A percentile compares a stretch with the other conserved stretches of the same genome.
Conservation (phyloP, 2,113 vertebrate genomes). For the Eudyptes chrysolophus region DNA sequence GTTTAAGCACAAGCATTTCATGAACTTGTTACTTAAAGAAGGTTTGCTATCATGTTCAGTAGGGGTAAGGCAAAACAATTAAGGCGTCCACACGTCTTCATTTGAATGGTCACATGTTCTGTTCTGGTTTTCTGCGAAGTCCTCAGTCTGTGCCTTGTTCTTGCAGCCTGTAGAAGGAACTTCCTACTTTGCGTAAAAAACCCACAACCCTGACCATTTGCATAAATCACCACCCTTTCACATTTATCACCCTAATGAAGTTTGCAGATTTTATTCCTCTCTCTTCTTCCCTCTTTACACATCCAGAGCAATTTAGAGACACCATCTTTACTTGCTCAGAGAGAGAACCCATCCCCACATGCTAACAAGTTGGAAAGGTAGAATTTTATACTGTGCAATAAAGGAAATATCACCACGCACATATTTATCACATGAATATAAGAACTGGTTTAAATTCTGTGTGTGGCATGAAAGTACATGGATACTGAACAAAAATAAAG, state of each 20-base stretch:
- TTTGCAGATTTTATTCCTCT: background rate
- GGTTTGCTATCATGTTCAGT: background rate
- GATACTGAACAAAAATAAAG: background rate
- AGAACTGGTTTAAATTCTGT: background rate
- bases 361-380: background rate
- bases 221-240: background rate
- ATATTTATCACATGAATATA: background rate
- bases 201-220: background rate
- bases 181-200: background rate
- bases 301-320: background rate
- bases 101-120: background rate
- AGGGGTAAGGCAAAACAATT: background rate
- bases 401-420: background rate
- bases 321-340: background rate
- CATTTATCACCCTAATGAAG: background rate
- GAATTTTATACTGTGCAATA: background rate
- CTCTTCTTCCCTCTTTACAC: background rate
- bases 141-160: background rate
- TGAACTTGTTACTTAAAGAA: background rate
- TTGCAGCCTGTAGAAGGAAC: background rate
- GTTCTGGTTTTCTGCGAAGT: background rate
- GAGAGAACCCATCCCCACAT: background rate
- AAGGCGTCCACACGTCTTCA: background rate
- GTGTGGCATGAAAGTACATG: rapidly evolving
- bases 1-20: background rate